Percentiles rank a stretch among this genome's conserved stretches.
Conservation (phyloP, 1,140 invertebrate species). For the Medauroidea extradentata region DNA sequence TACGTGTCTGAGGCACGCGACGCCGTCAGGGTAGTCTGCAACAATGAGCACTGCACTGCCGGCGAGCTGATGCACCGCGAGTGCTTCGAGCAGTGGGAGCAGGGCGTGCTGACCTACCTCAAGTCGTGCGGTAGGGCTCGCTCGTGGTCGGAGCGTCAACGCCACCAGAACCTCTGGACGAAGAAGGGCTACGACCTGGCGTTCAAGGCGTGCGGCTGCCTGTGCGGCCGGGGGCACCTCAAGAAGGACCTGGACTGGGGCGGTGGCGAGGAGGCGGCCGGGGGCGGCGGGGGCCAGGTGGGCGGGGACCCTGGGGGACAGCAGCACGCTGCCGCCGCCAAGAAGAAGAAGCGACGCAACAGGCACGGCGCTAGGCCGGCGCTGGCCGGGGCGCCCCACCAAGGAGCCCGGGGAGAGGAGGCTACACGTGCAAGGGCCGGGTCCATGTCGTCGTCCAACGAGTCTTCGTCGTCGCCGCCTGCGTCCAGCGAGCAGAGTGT, state of each 20-base stretch:
- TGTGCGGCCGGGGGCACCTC: slow-evolving; percentile 84
- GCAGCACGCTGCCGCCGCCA: slow-evolving; percentile 51
- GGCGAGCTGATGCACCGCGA: slow-evolving; percentile 92
- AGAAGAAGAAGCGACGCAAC: slow-evolving; percentile 69
- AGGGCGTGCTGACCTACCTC: slow-evolving; percentile 78
- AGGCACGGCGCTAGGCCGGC: slow-evolving; percentile 53
- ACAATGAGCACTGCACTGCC: slow-evolving; percentile 83
- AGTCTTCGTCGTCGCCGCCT: slow-evolving; percentile 61
- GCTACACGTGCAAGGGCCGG: slow-evolving; percentile 46
- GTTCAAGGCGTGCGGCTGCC: slow-evolving; percentile 82
- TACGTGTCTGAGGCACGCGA: slow-evolving; percentile 69
- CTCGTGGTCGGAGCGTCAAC: slow-evolving; percentile 90
- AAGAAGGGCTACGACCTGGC: slow-evolving; percentile 95
- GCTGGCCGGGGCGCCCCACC: slow-evolving; percentile 42
- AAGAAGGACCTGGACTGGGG: slow-evolving; percentile 93
- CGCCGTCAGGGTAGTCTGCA: slow-evolving; percentile 86
- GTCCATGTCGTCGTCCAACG: slow-evolving; percentile 60
- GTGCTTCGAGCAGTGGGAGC: slow-evolving; percentile 93
- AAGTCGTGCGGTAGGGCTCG: slow-evolving; percentile 84
- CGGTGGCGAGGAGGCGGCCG: slow-evolving; percentile 51
- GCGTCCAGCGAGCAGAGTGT: slow-evolving; percentile 65
- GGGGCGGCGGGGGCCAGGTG: not conserved
- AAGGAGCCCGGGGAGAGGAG: slow-evolving; percentile 2
- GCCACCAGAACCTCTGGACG: slow-evolving; percentile 93
- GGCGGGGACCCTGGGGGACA: slow-evolving; percentile 17